Evolutionary conservation across 92 coral and sea anemone genomes (phyloP).

Genomic region (Epizoanthus rinbou): DNA sequence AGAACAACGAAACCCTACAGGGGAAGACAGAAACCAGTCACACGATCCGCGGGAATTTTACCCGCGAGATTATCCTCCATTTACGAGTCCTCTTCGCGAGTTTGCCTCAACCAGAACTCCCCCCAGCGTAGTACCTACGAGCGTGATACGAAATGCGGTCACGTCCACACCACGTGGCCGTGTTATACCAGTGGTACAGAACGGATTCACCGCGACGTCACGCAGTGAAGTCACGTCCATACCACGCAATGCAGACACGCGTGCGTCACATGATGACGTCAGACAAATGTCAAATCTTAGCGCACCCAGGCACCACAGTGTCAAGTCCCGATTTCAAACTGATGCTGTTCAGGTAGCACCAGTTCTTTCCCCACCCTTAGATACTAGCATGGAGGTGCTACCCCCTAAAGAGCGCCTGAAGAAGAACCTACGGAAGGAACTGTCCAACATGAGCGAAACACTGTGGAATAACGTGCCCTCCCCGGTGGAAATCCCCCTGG

Average conservation of each 20-base stretch:
- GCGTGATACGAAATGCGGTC: slow-evolving; percentile 23
- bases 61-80: slow-evolving; percentile 25
- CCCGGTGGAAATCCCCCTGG: neutral
- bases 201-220: neutral
- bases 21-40: neutral
- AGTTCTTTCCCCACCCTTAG: slow-evolving; percentile 15
- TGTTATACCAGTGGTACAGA: neutral
- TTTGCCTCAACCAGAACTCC: slow-evolving; percentile 10
- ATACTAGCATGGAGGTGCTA: slow-evolving; percentile 17
- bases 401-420: slow-evolving; percentile 37
- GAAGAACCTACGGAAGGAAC: slow-evolving; percentile 22
- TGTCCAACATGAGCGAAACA: slow-evolving; percentile 2
- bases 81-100: slow-evolving; percentile 28
- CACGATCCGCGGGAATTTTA: neutral
- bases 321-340: neutral
- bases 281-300: neutral
- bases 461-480: neutral
- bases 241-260: neutral
- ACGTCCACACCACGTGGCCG: too few relatives aligned
- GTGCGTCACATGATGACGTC: slow-evolving; percentile 22
- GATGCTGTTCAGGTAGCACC: neutral
- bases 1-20: neutral
- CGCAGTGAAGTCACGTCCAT: neutral
- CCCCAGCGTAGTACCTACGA: slow-evolving; percentile 16
- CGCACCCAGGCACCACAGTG: neutral